Percentiles rank a stretch among this genome's conserved stretches.
phyloP scores from a whole-genome alignment of 2,888 invertebrate species.

The Eubasilissa splendida region DNA sequence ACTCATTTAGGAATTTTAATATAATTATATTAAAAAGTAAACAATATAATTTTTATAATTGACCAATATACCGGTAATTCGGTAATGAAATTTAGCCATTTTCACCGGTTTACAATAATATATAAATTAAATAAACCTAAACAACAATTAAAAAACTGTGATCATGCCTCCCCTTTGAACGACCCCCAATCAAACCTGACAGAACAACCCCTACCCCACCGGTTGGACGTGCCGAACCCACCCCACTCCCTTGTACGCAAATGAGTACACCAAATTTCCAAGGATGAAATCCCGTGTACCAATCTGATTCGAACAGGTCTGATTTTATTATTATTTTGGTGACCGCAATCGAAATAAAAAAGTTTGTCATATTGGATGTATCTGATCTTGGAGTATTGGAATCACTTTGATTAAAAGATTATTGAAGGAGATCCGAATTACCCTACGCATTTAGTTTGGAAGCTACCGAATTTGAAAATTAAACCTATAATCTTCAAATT shows the following conservation, averaged over 20 bases:
- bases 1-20: too few species aligned
- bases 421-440: too few species aligned
- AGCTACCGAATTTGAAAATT: too few species aligned
- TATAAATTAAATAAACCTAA: background rate
- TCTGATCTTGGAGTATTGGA: background rate
- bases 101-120: too few species aligned
- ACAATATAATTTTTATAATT: too few species aligned
- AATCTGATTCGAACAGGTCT: constrained; percentile 29
- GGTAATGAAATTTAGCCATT: too few species aligned
- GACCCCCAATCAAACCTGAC: constrained; percentile 30
- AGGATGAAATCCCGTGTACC: constrained; percentile 29
- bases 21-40: too few species aligned
- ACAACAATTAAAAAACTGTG: constrained; percentile 26
- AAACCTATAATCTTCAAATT: too few species aligned
- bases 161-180: constrained; percentile 16
- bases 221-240: constrained; percentile 18
- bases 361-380: background rate
- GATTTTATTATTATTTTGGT: background rate
- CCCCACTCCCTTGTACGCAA: constrained; percentile 16
- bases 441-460: too few species aligned
- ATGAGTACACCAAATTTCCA: constrained; percentile 17
- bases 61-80: too few species aligned
- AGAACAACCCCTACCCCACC: constrained; percentile 18
- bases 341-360: constrained; percentile 10
- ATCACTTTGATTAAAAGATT: background rate